Evolutionary conservation across 2,113 vertebrate genomes (phyloP).

Genomic region (Prinia subflava): DNA sequence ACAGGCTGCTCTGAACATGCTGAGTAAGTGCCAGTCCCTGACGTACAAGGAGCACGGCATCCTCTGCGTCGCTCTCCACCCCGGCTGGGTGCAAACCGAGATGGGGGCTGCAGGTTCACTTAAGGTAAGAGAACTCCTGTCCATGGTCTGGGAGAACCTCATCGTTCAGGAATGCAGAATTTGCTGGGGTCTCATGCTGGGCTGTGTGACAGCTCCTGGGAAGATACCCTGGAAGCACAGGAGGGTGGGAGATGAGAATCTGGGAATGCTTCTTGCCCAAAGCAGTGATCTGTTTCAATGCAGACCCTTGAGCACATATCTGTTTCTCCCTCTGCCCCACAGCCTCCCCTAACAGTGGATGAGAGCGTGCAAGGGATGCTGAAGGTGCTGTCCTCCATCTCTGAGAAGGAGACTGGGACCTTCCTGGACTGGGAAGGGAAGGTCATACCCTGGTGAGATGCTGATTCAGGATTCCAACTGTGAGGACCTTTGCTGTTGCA

Average conservation of each 20-base stretch:
- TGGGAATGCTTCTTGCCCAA: neutral
- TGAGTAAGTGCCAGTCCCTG: constrained; percentile 16
- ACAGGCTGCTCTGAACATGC: constrained; percentile 42
- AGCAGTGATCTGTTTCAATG: neutral
- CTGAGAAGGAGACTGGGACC: constrained; percentile 18
- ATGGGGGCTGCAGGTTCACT: accelerated
- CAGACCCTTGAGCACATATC: neutral
- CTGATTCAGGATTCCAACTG: neutral
- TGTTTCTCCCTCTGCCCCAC: neutral
- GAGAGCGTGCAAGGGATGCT: constrained; percentile 42
- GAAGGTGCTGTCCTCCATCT: constrained; percentile 42
- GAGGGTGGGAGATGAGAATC: neutral
- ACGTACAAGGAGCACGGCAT: neutral
- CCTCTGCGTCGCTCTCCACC: neutral
- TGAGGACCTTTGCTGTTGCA: neutral
- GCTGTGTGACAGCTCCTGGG: neutral
- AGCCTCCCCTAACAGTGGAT: constrained; percentile 17
- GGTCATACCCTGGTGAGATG: constrained; percentile 29
- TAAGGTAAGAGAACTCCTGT: neutral
- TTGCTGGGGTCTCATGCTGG: neutral
- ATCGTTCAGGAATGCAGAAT: neutral
- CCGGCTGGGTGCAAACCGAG: constrained; percentile 15
- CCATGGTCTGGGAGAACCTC: neutral
- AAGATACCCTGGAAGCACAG: neutral
- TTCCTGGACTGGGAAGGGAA: constrained; percentile 65